Conservation (phyloP, 1,140 invertebrate genomes). For the Leptopilina boulardi region DNA sequence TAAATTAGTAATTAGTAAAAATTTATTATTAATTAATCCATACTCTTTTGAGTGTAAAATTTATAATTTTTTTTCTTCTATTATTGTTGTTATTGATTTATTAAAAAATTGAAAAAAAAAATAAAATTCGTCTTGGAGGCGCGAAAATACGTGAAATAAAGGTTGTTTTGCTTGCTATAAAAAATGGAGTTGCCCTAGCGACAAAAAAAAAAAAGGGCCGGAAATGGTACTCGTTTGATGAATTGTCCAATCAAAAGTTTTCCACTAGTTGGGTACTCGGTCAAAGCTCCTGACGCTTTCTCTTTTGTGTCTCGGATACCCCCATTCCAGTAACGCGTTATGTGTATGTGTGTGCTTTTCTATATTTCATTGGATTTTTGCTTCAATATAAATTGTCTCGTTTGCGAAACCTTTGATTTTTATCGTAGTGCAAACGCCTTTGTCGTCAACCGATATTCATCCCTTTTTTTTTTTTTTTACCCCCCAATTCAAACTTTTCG, state of each 20-base stretch:
- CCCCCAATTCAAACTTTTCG: constrained; percentile 28
- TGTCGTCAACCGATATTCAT: constrained; percentile 25
- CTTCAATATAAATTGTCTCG: constrained; percentile 60
- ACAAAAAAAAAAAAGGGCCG: constrained; percentile 16
- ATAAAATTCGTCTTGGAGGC: constrained; percentile 10
- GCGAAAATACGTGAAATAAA: not conserved
- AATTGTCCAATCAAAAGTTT: constrained; percentile 63
- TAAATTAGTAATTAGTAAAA: too few species aligned
- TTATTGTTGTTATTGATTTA: too few species aligned
- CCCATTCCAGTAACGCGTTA: constrained; percentile 6
- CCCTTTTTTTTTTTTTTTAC: constrained; percentile 29
- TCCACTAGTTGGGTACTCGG: constrained; percentile 50
- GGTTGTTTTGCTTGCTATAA: constrained; percentile 13
- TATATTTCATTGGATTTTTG: constrained; percentile 62
- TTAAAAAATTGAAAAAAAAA: too few species aligned
- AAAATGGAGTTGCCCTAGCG: constrained; percentile 17
- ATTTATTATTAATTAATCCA: too few species aligned
- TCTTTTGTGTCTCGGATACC: constrained; percentile 46
- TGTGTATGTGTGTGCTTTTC: constrained; percentile 51
- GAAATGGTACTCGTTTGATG: constrained; percentile 52
- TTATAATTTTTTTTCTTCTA: too few species aligned
- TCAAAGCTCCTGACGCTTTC: constrained; percentile 45
- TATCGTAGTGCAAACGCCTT: constrained; percentile 29
- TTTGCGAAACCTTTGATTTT: constrained; percentile 39
- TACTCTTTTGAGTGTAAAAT: too few species aligned